A percentile compares a stretch with the other conserved stretches of the same genome.
These are phyloP conservation scores for Leptobrachium leishanense DNA, from an alignment of 2,113 vertebrate species.

Conservation along the genomic window DNA sequence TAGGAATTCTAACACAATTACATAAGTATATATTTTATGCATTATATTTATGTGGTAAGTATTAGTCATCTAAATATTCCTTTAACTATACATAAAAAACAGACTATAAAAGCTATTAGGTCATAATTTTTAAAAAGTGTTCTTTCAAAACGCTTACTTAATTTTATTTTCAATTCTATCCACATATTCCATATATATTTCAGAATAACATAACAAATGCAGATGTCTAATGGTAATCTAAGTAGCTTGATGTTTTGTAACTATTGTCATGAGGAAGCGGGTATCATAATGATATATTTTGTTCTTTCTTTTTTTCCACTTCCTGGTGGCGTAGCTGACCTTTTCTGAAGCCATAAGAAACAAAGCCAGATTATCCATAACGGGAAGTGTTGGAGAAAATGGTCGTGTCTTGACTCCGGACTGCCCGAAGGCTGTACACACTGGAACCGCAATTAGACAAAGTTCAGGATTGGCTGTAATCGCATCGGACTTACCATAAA, in stretches of 20 bases:
- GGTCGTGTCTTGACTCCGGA: conserved; percentile 91
- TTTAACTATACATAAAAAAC: too few species aligned
- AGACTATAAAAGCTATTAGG: too few species aligned
- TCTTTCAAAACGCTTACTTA: too few species aligned
- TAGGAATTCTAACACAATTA: too few species aligned
- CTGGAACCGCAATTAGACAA: conserved; percentile 88
- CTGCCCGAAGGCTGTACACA: conserved; percentile 93
- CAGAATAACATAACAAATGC: conserved; percentile 74
- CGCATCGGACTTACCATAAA: conserved; percentile 97
- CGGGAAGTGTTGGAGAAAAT: conserved; percentile 92
- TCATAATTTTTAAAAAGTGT: too few species aligned
- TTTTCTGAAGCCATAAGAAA: conserved; percentile 99
- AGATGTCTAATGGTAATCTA: conserved; percentile 84
- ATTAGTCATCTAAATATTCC: too few species aligned
- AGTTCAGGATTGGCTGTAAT: conserved; percentile 95
- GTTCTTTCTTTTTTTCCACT: conserved; percentile 55
- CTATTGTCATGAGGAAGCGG: conserved; percentile 58
- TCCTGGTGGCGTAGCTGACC: conserved; percentile 77
- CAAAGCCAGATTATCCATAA: conserved; percentile 98
- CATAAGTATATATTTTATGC: too few species aligned
- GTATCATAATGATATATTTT: conserved; percentile 59
- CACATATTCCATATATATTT: conserved; percentile 21
- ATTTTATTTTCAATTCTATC: background rate
- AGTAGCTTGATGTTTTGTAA: conserved; percentile 71
- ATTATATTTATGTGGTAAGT: too few species aligned